Evolutionary conservation across 53 echinoderm and acorn worm species (phyloP).

Genomic region (Paracentrotus lividus): DNA sequence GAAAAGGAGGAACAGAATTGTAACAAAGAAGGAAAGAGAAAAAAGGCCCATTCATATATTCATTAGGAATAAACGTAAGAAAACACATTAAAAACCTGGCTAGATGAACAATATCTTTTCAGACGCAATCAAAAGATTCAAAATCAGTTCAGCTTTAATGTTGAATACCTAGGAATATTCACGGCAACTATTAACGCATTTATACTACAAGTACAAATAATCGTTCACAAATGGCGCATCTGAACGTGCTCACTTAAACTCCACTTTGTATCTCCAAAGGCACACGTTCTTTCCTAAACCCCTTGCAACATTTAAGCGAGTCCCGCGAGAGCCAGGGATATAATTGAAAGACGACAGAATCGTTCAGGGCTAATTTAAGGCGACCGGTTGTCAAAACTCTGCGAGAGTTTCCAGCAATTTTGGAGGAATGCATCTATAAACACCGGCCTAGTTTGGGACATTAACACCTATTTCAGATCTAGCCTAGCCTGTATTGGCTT

Average conservation of each 20-base stretch:
- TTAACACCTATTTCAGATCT: slow-evolving; percentile 49
- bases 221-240: not conserved
- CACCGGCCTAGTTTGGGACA: slow-evolving; percentile 33
- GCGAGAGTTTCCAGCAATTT: slow-evolving; percentile 53
- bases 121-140: too few species aligned
- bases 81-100: too few species aligned
- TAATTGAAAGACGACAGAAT: slow-evolving; percentile 66
- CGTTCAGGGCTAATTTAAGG: slow-evolving; percentile 57
- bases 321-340: slow-evolving; percentile 45
- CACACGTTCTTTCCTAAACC: slow-evolving; percentile 34
- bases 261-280: slow-evolving; percentile 13
- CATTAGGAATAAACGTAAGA: too few species aligned
- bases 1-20: not conserved
- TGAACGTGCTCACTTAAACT: not conserved
- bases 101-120: too few species aligned
- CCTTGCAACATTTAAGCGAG: slow-evolving; percentile 58
- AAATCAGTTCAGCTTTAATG: too few species aligned
- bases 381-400: slow-evolving; percentile 59
- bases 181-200: too few species aligned
- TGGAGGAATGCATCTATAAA: slow-evolving; percentile 51
- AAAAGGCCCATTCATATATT: too few species aligned
- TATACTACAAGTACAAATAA: too few species aligned
- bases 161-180: too few species aligned
- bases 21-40: not conserved
- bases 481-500: not conserved